Evolutionary conservation across 2,888 invertebrate species (phyloP), one percentile per base, ranked within the genome.

Genomic region (Epicampocera succincta): DNA sequence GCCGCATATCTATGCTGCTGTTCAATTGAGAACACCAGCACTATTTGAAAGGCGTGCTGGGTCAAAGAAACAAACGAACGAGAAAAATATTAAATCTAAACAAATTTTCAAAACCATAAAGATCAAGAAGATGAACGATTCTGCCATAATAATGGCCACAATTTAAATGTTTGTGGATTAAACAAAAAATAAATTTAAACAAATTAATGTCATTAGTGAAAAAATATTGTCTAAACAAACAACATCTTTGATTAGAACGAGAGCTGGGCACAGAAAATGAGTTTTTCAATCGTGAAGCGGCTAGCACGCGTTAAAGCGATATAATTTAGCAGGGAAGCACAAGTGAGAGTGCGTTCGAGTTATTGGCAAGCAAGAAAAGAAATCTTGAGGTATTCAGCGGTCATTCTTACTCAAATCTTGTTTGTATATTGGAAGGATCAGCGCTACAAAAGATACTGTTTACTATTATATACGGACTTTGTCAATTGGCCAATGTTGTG

Each of bases 31-130:
- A 82, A 46, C 82, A 82, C 65, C 77, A 82, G 66, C 78, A 82
- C 54, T 65, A 82, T 82, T 78, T 76, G 44, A 74, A 72, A 81
- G 77, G 63, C 78, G 74, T 82, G 82, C 82, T 75, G 82, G 78
- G 82, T 82, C 82, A 82, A n/a, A n/a, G n/a, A n/a, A n/a, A 63
- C 21, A 60, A 61, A 54, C 38, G 46, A 76, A 75, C 63, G 33
- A 17, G 40, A 52, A 40, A 61, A 58, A 44, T 48, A 58, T 13
- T 46, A 46, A 56, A 48, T 48, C 38, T 44, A 50, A 65, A 42
- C 38, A 42, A 42, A 21, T 58, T 50, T 72, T 66, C 19, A 60
- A 56, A 33, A 33, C 13, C 56, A 46, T 60, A 61, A 61, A 72
- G 60, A 79, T 72, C 60, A 73, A 52, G 52, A 60, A 46, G 21